These are phyloP conservation scores for Drosophila kambysellisi DNA, from an alignment of 2,888 invertebrate genomes.

Conservation along the genomic window DNA sequence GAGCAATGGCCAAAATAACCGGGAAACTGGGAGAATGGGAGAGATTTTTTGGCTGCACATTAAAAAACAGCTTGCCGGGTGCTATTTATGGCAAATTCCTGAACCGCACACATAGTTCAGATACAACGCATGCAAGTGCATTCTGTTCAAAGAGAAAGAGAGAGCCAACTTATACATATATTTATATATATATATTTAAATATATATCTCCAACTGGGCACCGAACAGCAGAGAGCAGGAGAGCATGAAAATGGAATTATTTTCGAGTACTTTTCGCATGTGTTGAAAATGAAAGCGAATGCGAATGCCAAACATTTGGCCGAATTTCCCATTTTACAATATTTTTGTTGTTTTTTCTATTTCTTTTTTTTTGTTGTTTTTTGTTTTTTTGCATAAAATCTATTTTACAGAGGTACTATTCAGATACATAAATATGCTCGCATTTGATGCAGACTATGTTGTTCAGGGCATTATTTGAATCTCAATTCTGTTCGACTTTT, in stretches of 20 bases:
- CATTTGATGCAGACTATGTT: background rate
- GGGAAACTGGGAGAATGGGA: conserved; percentile 13
- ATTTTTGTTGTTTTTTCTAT: background rate
- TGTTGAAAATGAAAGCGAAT: conserved; percentile 46
- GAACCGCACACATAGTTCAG: conserved; percentile 59
- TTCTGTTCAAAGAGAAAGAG: conserved; percentile 11
- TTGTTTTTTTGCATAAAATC: background rate
- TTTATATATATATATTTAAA: conserved; percentile 25
- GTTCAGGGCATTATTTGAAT: background rate
- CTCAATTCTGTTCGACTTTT: background rate
- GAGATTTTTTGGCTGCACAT: conserved; percentile 29
- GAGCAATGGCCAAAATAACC: conserved; percentile 33
- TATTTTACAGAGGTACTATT: conserved; percentile 6
- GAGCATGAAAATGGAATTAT: conserved; percentile 6
- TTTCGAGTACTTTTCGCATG: conserved; percentile 13
- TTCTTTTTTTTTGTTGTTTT: background rate
- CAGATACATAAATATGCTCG: conserved; percentile 5
- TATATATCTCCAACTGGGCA: conserved; percentile 22
- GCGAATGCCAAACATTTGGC: conserved; percentile 21
- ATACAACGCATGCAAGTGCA: conserved; percentile 60
- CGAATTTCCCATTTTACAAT: conserved; percentile 13
- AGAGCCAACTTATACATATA: conserved; percentile 8
- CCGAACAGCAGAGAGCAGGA: background rate
- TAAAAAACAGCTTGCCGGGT: conserved; percentile 52
- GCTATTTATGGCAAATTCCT: conserved; percentile 78